Percentiles rank a stretch among this genome's conserved stretches.
These are phyloP conservation scores for Apostichopus parvimensis DNA, from an alignment of 35 echinoderm and acorn worm species.

Conservation along the genomic window DNA sequence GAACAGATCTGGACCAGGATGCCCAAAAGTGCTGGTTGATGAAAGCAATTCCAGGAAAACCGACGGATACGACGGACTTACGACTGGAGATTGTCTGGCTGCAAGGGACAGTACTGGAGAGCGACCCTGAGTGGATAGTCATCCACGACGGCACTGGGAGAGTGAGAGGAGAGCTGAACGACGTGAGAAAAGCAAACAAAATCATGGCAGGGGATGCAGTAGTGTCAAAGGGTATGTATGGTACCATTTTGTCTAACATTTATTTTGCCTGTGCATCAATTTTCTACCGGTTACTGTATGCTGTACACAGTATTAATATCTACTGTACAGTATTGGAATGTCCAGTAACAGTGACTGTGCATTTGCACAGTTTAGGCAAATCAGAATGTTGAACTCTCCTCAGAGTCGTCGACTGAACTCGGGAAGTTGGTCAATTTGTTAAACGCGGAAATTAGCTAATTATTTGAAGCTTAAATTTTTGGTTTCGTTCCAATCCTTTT, in stretches of 20 bases:
- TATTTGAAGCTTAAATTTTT: no score
- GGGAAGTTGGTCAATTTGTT: no score
- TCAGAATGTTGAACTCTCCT: no score
- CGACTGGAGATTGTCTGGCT: slow-evolving; percentile 24
- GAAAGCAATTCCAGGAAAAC: slow-evolving; percentile 9
- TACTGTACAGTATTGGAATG: no score
- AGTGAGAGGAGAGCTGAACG: slow-evolving; percentile 30
- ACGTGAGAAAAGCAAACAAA: slow-evolving; percentile 42
- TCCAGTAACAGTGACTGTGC: no score
- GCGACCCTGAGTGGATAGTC: neutral
- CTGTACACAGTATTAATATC: no score
- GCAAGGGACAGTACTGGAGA: slow-evolving; percentile 33
- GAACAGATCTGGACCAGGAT: neutral
- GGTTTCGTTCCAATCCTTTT: no score
- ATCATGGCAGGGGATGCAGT: neutral
- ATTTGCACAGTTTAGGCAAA: no score
- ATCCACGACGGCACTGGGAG: slow-evolving; percentile 45
- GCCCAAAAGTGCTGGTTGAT: neutral
- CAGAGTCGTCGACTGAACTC: no score
- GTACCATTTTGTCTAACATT: neutral
- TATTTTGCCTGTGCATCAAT: neutral
- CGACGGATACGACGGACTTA: neutral
- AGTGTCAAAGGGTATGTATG: slow-evolving; percentile 21
- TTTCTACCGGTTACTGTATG: no score
- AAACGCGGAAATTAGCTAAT: no score